Evolutionary conservation across 2,113 vertebrate species (phyloP).

Genomic region (Microcebus murinus): DNA sequence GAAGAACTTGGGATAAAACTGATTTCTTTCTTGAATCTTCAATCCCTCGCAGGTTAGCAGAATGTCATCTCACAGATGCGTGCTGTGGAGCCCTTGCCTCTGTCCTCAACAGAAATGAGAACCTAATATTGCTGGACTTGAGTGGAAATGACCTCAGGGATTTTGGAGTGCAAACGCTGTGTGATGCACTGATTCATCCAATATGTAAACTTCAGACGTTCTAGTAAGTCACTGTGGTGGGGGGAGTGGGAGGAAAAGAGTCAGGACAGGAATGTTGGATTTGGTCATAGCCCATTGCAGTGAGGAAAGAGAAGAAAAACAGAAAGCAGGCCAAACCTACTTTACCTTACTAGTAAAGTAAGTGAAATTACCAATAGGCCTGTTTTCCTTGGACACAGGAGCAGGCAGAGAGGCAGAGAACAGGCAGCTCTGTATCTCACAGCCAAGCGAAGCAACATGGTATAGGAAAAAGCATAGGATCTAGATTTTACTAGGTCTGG

Average conservation of each 20-base stretch:
- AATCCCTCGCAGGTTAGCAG: slow-evolving; percentile 39
- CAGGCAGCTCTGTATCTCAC: neutral
- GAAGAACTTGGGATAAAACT: neutral
- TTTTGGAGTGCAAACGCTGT: slow-evolving; percentile 48
- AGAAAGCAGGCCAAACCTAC: neutral
- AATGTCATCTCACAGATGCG: slow-evolving; percentile 35
- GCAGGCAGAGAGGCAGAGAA: neutral
- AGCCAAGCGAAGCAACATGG: neutral
- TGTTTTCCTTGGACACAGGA: neutral
- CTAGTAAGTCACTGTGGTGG: slow-evolving; percentile 56
- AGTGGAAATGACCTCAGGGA: slow-evolving; percentile 61
- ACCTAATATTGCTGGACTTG: slow-evolving; percentile 50
- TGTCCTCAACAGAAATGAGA: slow-evolving; percentile 49
- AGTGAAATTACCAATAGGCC: neutral
- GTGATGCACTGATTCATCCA: slow-evolving; percentile 55
- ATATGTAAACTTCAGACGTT: slow-evolving; percentile 51
- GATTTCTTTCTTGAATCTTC: slow-evolving; percentile 17
- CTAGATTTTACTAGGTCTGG: neutral
- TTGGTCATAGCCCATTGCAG: neutral
- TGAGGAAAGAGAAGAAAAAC: slow-evolving; percentile 1
- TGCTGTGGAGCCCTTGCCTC: slow-evolving; percentile 8
- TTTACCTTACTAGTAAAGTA: slow-evolving; percentile 15
- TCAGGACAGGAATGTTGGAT: neutral
- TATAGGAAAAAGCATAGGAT: neutral
- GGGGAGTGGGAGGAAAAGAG: neutral